phyloP scores from a whole-genome alignment of 2,888 invertebrate genomes.

The Amiota communis region DNA sequence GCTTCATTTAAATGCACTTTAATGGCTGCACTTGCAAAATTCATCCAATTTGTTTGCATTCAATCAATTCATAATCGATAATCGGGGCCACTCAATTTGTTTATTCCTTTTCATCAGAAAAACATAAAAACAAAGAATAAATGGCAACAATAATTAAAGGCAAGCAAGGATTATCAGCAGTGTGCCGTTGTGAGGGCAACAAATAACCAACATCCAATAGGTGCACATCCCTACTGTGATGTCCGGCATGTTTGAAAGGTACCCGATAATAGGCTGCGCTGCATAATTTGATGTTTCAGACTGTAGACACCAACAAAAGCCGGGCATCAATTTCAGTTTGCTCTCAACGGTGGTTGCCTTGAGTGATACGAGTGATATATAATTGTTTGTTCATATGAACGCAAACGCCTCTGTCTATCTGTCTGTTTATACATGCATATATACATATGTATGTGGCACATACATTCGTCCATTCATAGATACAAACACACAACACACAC shows the following conservation, averaged over 20 bases:
- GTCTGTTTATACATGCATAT: background rate
- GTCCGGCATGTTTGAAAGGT: background rate
- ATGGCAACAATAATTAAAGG: background rate
- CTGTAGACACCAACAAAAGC: background rate
- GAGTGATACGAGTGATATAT: slow-evolving; percentile 20
- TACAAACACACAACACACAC: slow-evolving; percentile 9
- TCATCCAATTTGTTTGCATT: too few species aligned
- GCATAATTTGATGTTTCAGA: slow-evolving; percentile 9
- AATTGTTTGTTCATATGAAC: slow-evolving; percentile 17
- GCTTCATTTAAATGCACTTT: background rate
- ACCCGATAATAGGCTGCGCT: slow-evolving; percentile 1
- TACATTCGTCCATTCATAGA: background rate
- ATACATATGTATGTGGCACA: too few species aligned
- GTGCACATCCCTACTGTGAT: background rate
- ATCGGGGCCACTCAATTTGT: slow-evolving; percentile 25
- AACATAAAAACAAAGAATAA: background rate
- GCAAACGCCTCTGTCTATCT: too few species aligned
- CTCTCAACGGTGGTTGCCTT: slow-evolving; percentile 28
- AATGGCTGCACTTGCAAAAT: background rate
- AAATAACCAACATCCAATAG: background rate
- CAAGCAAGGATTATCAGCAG: slow-evolving; percentile 7
- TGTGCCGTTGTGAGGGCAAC: background rate
- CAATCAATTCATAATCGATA: slow-evolving; percentile 19
- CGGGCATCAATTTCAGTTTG: background rate
- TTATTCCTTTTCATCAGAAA: slow-evolving; percentile 13